phyloP scores from a whole-genome alignment of 2,113 vertebrate species.

The Asarcornis scutulata region DNA sequence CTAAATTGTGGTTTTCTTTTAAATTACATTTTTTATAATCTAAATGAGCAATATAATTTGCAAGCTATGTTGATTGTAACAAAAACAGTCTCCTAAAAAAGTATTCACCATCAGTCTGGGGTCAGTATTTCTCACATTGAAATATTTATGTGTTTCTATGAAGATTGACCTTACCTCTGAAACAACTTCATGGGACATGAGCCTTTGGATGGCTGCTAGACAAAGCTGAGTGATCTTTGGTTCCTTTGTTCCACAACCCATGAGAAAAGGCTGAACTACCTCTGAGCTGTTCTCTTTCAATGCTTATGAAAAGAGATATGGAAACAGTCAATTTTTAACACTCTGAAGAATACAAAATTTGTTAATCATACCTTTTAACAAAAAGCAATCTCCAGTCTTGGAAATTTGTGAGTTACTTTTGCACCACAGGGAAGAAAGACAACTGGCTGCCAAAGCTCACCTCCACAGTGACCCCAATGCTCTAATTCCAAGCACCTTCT shows the following conservation, averaged over 20 bases:
- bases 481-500: not conserved
- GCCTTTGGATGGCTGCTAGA: constrained; percentile 96
- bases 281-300: constrained; percentile 98
- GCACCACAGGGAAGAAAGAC: not conserved
- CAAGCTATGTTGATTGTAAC: not conserved
- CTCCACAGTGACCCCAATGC: not conserved
- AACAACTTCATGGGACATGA: constrained; percentile 98
- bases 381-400: not conserved
- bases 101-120: not conserved
- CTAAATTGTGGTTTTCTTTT: not conserved
- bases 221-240: constrained; percentile 98
- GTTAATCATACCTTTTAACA: not conserved
- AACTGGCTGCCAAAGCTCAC: not conserved
- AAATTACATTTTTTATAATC: not conserved
- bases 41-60: not conserved
- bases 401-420: not conserved
- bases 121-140: not conserved
- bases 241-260: constrained; percentile 99
- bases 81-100: not conserved
- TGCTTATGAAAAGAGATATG: constrained; percentile 80
- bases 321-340: not conserved
- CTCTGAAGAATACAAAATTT: not conserved
- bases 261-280: constrained; percentile 97
- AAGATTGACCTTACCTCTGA: constrained; percentile 87
- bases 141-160: not conserved